A percentile compares a stretch with the other conserved stretches of the same genome.
These are phyloP conservation scores for Porites divaricata DNA, from an alignment of 92 coral and sea anemone species.

Conservation along the genomic window DNA sequence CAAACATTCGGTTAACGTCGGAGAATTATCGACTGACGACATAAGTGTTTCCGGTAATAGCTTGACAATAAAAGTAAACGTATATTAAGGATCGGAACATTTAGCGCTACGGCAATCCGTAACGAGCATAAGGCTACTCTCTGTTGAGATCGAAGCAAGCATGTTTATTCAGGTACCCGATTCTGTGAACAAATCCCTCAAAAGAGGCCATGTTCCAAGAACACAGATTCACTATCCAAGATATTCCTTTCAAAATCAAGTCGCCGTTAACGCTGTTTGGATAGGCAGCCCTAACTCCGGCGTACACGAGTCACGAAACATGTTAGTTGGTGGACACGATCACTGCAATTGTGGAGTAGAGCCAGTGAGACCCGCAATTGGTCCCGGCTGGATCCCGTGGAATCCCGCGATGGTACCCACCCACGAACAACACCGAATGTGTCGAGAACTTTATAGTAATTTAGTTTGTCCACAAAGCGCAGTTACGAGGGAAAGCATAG, in stretches of 20 bases:
- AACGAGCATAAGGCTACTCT: constrained; percentile 5
- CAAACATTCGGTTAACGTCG: constrained; percentile 38
- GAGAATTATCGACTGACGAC: constrained; percentile 44
- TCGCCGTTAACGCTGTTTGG: constrained; percentile 12
- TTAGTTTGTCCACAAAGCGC: constrained; percentile 12
- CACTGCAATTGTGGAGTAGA: constrained; percentile 24
- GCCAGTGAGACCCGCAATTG: constrained; percentile 1
- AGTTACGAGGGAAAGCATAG: constrained; percentile 9
- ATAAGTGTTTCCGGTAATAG: constrained; percentile 51
- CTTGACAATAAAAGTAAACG: constrained; percentile 41
- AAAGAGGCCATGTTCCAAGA: constrained; percentile 12
- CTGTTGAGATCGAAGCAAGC: constrained; percentile 3
- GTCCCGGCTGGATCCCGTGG: constrained; percentile 27
- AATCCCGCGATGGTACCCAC: constrained; percentile 25
- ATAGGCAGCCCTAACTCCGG: neutral
- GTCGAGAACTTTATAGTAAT: constrained; percentile 5
- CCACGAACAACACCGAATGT: constrained; percentile 39
- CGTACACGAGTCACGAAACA: constrained; percentile 22
- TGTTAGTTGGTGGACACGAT: constrained; percentile 6
- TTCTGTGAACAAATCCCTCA: constrained; percentile 37
- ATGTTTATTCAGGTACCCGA: constrained; percentile 53
- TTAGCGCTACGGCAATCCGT: constrained; percentile 22
- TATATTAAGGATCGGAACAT: constrained; percentile 29
- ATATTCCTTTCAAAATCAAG: constrained; percentile 3
- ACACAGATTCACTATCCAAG: constrained; percentile 43